Conservation (phyloP, 2,888 invertebrate species). For the Acrobasis repandana region DNA sequence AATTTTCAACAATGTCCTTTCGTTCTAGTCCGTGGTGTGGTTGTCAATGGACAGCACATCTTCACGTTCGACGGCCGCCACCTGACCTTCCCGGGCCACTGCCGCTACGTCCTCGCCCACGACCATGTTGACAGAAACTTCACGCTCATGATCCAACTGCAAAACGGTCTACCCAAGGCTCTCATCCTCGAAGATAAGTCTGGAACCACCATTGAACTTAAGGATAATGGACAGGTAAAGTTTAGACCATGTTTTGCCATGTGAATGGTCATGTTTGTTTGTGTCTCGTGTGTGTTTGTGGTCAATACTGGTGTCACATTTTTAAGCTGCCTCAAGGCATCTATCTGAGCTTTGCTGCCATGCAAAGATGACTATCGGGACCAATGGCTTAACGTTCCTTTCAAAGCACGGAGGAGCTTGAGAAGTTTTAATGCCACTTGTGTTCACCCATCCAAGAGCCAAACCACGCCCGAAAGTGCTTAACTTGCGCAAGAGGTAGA, state of each 20-base stretch:
- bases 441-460: too few species aligned
- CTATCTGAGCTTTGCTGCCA: background rate
- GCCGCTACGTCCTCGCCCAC: conserved; percentile 92
- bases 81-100: conserved; percentile 90
- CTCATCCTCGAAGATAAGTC: conserved; percentile 87
- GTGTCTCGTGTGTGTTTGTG: background rate
- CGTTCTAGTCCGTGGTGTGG: conserved; percentile 84
- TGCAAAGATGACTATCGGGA: too few species aligned
- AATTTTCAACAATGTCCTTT: background rate
- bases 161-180: conserved; percentile 86
- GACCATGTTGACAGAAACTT: conserved; percentile 95
- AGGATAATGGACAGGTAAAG: conserved; percentile 84
- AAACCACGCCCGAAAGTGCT: too few species aligned
- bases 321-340: background rate
- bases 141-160: conserved; percentile 88
- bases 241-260: background rate
- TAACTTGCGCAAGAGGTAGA: too few species aligned
- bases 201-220: conserved; percentile 85
- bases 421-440: too few species aligned
- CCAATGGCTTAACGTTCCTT: too few species aligned
- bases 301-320: background rate
- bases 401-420: too few species aligned
- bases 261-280: background rate
- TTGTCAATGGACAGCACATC: conserved; percentile 92
- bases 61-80: conserved; percentile 95